Evolutionary conservation across 1,140 invertebrate species (phyloP).

Genomic region (Dolichoris vasculosae): DNA sequence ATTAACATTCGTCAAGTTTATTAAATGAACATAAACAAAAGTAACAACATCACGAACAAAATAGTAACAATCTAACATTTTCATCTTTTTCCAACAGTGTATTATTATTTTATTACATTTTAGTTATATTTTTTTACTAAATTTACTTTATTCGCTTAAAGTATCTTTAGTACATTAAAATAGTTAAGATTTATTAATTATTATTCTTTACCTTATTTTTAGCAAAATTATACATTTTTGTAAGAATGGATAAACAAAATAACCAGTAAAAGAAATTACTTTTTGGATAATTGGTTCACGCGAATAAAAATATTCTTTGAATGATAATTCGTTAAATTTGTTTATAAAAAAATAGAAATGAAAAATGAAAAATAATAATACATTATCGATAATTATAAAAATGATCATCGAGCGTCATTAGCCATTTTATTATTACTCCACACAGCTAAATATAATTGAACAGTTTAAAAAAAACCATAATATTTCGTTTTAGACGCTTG

Average conservation of each 20-base stretch:
- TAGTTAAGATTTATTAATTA: not conserved
- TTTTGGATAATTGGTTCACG: not conserved
- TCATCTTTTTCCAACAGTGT: constrained; percentile 54
- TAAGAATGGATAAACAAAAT: not conserved
- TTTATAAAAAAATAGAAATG: not conserved
- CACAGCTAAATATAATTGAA: constrained; percentile 6
- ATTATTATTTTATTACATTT: constrained; percentile 44
- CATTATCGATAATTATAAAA: constrained; percentile 5
- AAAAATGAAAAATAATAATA: constrained; percentile 41
- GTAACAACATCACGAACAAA: not conserved
- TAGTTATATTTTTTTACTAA: not conserved
- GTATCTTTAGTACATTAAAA: not conserved
- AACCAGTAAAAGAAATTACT: not conserved
- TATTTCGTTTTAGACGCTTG: constrained; percentile 54
- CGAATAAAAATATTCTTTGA: not conserved
- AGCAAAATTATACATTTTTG: not conserved
- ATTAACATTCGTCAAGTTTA: constrained; percentile 5
- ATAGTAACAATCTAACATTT: constrained; percentile 28
- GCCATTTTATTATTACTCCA: not conserved
- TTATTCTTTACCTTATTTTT: not conserved
- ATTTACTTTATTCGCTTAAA: not conserved
- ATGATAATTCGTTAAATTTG: not conserved
- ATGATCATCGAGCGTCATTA: constrained; percentile 33
- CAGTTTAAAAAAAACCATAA: constrained; percentile 43
- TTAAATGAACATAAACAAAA: not conserved